Base-by-base conservation (phyloP, 2,888 invertebrate genomes). In the Dynastes maya region DNA sequence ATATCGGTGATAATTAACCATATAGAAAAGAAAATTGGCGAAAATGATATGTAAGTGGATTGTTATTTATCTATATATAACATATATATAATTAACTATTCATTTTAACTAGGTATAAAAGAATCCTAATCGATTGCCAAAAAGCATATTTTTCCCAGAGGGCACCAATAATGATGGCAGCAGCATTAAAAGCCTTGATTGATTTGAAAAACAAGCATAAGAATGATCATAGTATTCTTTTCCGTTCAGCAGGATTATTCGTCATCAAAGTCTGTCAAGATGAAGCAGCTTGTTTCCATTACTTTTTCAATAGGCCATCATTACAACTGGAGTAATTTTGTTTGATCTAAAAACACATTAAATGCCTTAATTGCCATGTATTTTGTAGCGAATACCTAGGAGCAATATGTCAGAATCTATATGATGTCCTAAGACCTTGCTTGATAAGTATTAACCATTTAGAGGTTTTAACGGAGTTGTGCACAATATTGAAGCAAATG, bases 381-480 rank as follows among this genome's bases (percentile, higher is more conserved):
- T 77, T 74, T 88, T 88, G 3, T 87, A 94, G 94, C n/a, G 91
- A 92, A 3, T 98, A 97, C 88, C 89, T 98, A 72, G 96, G 95
- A 84, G 93, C 94, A 0, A 89, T 98, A 0, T 98, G 98, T 86
- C 95, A 94, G 71, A 93, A 95, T 51, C 88, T 98, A 49, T 99
- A 99, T 87, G 99, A 99, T 87, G 94, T 94, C 4, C 90, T 99
- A 81, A 91, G 99, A 1, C 99, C 99, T 0, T 93, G 96, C 84
- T 95, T 99, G 77, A 98, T 99, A 80, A 97, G 98, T 88, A 96
- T 99, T 80, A 97, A 98, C 87, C 99, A 99, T 88, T 90, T 99
- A 86, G 99, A 99, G 90, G 98, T 99, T 0, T 90, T 99, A 32
- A 97, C 98, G 0, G 99, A 99, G 89, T 93, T 99, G 71, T 99